phyloP scores from a whole-genome alignment of 2,113 vertebrate species.

The Channa maculata region DNA sequence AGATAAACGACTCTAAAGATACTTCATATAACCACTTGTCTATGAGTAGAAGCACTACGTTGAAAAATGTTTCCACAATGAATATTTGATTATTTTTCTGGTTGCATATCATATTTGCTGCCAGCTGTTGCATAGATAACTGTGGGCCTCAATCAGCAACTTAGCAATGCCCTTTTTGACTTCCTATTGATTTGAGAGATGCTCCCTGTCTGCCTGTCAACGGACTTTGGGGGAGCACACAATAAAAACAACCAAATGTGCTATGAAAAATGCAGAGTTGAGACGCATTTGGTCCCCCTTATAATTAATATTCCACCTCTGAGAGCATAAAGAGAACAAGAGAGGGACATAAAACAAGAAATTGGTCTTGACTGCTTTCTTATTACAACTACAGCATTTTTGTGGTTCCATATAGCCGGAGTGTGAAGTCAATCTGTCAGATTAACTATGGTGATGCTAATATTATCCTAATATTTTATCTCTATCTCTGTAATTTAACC shows the following conservation, averaged over 20 bases:
- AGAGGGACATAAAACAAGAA: neutral
- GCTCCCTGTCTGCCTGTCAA: conserved; percentile 46
- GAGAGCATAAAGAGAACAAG: conserved; percentile 6
- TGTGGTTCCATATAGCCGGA: conserved; percentile 14
- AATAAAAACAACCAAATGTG: conserved; percentile 61
- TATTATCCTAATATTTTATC: neutral
- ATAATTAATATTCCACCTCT: conserved; percentile 40
- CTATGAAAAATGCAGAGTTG: conserved; percentile 49
- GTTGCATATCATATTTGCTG: conserved; percentile 55
- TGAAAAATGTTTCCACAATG: conserved; percentile 49
- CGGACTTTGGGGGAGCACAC: conserved; percentile 45
- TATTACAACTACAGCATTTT: conserved; percentile 9
- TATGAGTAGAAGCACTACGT: conserved; percentile 40
- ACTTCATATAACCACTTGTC: conserved; percentile 24
- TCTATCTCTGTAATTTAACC: neutral
- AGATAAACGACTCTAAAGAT: conserved; percentile 39
- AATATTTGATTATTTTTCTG: conserved; percentile 61
- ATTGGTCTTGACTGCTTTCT: conserved; percentile 3
- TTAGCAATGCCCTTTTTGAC: conserved; percentile 29
- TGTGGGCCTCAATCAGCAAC: conserved; percentile 46
- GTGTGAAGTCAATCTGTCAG: neutral
- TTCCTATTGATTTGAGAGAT: conserved; percentile 30
- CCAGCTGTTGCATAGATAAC: conserved; percentile 50
- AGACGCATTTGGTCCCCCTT: conserved; percentile 33
- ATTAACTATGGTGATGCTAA: neutral